Evolutionary conservation across 2,888 invertebrate genomes (phyloP), one percentile per base, ranked within the genome.

Genomic region (Neoaliturus tenellus): DNA sequence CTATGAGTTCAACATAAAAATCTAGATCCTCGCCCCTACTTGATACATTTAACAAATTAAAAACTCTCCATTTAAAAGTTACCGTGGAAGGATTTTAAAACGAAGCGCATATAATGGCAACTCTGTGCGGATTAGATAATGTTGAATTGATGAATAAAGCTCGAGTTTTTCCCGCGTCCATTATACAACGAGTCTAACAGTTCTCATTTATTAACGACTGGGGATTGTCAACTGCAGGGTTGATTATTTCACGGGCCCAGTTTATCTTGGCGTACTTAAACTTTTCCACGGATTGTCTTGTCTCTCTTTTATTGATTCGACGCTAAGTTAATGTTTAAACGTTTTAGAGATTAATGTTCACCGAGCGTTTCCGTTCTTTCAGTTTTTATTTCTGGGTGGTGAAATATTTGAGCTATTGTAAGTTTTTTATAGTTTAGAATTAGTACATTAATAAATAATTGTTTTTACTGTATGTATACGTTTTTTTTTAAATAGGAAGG

Each of bases 181-280:
- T 75, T 75, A 25, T 28, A 14, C 75, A 28, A n/a, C 8, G 28
- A 48, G 48, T 17, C 75, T 75, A 48, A 44, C 75, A 75, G 75
- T 75, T 75, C 44, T 44, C 75, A 75, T 75, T 75, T 75, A 75
- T 75, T 75, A 75, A 75, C 75, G 28, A 75, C 44, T 35, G 1
- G 28, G 75, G 12, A n/a, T 28, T 75, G 75, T 75, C 75, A 25
- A 48, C 75, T 23, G 17, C 75, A 28, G 75, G n/a, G 48, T 2
- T 41, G 44, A 44, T 75, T 44, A 44, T 75, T 75, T 75, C 41
- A 41, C 12, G 25, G 20, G 4, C 23, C n/a, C 17, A 39, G 75
- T 75, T 48, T 75, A 41, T 75, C 75, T 44, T 17, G 4, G 39
- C 4, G 41, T 75, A 25, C 75, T 75, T 48, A 69, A 69, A 69